phyloP scores from a whole-genome alignment of 2,888 invertebrate genomes.

The Ornithoptera priamus region DNA sequence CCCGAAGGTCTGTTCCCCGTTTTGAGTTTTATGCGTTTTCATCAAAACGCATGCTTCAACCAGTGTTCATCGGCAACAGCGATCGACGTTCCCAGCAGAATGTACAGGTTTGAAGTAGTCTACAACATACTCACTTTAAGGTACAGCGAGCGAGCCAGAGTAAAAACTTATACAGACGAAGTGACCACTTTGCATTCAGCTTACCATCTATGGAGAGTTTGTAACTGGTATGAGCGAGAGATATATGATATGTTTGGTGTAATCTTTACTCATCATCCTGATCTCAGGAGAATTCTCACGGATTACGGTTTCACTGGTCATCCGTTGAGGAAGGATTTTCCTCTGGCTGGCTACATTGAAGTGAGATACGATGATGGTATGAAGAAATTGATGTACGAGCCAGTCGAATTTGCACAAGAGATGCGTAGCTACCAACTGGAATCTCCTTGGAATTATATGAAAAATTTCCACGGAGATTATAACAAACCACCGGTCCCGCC shows the following conservation, averaged over 20 bases:
- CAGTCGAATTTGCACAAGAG: conserved; percentile 66
- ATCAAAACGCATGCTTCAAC: conserved; percentile 66
- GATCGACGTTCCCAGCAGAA: conserved; percentile 64
- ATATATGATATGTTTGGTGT: conserved; percentile 70
- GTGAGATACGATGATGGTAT: conserved; percentile 70
- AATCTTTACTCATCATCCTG: conserved; percentile 67
- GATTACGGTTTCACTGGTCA: conserved; percentile 72
- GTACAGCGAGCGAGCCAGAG: conserved; percentile 48
- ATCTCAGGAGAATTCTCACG: conserved; percentile 65
- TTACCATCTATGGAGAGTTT: conserved; percentile 50
- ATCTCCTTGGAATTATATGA: conserved; percentile 66
- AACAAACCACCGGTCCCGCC: conserved; percentile 40
- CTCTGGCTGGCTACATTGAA: conserved; percentile 65
- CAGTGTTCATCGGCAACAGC: conserved; percentile 58
- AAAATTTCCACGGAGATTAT: conserved; percentile 62
- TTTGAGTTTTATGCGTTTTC: conserved; percentile 56
- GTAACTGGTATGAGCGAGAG: conserved; percentile 62
- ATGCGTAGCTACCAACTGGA: conserved; percentile 52
- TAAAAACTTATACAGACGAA: conserved; percentile 71
- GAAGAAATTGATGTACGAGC: conserved; percentile 70
- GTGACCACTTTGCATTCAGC: conserved; percentile 64
- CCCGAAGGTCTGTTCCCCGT: conserved; percentile 64
- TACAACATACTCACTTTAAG: conserved; percentile 60
- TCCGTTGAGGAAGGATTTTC: conserved; percentile 70
- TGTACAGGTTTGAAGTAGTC: conserved; percentile 62